Percentiles rank a stretch among this genome's conserved stretches.
phyloP scores from a whole-genome alignment of 1,140 invertebrate genomes.

The Armadillidium nasatum region DNA sequence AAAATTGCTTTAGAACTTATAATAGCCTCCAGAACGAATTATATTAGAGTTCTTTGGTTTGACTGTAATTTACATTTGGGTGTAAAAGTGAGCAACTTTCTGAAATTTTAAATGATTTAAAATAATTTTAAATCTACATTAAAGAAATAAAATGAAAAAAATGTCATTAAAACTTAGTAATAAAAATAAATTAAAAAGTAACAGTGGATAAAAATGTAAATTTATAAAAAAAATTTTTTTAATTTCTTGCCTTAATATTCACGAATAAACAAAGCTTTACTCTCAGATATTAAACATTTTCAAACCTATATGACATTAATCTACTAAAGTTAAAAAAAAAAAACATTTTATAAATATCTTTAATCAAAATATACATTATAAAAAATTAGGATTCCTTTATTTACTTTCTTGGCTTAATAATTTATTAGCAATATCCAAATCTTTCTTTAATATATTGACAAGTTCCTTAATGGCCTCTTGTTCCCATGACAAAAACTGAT shows the following conservation, averaged over 20 bases:
- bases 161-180: no score
- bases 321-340: neutral
- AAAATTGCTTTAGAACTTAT: no score
- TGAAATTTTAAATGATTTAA: no score
- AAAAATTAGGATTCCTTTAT: neutral
- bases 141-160: no score
- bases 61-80: no score
- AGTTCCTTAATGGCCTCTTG: slow-evolving; percentile 27
- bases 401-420: slow-evolving; percentile 8
- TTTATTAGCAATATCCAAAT: slow-evolving; percentile 1
- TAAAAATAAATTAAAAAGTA: no score
- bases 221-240: no score
- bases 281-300: neutral
- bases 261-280: neutral
- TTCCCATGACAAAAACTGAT: slow-evolving; percentile 28
- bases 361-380: neutral
- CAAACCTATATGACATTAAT: neutral
- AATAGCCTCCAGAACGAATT: no score
- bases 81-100: no score
- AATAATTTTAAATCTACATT: no score
- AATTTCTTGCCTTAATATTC: neutral
- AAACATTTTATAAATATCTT: neutral
- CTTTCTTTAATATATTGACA: slow-evolving; percentile 25
- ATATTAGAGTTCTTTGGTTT: no score
- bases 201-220: no score